Base-by-base conservation (phyloP, 1,140 invertebrate genomes). In the Drosophila novamexicana region DNA sequence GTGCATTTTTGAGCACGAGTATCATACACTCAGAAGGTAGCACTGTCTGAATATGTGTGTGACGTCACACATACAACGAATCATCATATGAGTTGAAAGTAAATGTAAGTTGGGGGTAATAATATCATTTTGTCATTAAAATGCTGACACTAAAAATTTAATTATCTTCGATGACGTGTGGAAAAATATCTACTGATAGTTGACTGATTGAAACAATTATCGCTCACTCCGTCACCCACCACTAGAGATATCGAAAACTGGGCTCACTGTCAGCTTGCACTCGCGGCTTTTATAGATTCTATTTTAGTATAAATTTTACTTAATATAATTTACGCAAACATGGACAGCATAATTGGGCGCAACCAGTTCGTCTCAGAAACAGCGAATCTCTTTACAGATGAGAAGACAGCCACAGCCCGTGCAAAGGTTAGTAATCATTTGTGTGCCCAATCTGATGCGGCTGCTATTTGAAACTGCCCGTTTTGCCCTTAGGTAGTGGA, bases 271-370 rank as follows among this genome's bases (percentile, higher is more conserved):
- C 61, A 56, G 58, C 49, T 70, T 76, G 71, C 49, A 69, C 32
- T 73, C 62, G 71, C 70, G 58, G 65, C 44, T 47, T 81, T 68
- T 64, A 50, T 52, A 69, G 62, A 47, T 47, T 8, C 57, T 47
- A 50, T 16, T 50, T 57, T 49, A 39, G 9, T 32, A 7, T 1
- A 42, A 22, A 47, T 14, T 57, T 63, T 22, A 9, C 8, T 39
- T 40, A 39, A 40, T 18, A 57, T 44, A 42, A 29, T 22, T 42
- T 44, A 45, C 57, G 52, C 37, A 4, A 47, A 44, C 16, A 86
- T 92, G 91, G 90, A 92, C 49, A 90, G 86, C 40, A 90, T 92
- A 54, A 70, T 92, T 70, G 86, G 86, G 37, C 91, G 90, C 36
- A 76, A 72, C n/a, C 91, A 91, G 53, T 92, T 92, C 37, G 76